Percentiles rank a stretch among this genome's conserved stretches.
Conservation (phyloP, 2,113 vertebrate species). For the Tragelaphus imberbis region DNA sequence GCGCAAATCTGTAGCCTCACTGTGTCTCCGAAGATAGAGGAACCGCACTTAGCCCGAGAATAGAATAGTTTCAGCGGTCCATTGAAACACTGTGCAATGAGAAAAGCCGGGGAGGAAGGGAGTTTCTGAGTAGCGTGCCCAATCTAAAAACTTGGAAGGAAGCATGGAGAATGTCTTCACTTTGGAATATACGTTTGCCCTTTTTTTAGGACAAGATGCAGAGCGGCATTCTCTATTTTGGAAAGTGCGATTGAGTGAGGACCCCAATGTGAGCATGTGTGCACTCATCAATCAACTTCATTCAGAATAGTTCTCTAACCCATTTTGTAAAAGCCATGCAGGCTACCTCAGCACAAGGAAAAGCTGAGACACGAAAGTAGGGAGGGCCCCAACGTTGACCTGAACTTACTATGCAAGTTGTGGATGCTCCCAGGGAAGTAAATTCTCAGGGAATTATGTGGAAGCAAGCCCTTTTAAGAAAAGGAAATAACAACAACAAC, state of each 20-base stretch:
- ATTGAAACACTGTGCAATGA: slow-evolving; percentile 14
- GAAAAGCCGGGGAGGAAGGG: not conserved
- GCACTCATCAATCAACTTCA: not conserved
- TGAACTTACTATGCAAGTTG: not conserved
- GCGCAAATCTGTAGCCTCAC: not conserved
- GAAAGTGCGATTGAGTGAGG: not conserved
- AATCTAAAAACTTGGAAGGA: slow-evolving; percentile 13
- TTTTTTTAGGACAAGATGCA: not conserved
- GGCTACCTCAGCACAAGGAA: not conserved
- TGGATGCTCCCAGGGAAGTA: not conserved
- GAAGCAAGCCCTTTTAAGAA: not conserved
- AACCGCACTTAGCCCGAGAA: not conserved
- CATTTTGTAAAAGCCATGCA: not conserved
- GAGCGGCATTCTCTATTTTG: not conserved
- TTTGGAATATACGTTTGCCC: not conserved
- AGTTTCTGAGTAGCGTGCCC: not conserved
- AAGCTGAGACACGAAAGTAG: not conserved
- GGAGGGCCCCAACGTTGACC: not conserved
- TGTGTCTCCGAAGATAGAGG: not conserved
- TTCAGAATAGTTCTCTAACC: not conserved
- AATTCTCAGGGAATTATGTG: not conserved
- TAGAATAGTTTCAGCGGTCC: not conserved
- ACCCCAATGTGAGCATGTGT: not conserved
- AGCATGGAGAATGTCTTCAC: not conserved
- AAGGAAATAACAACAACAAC: not conserved